Evolutionary conservation across 1,140 invertebrate genomes (phyloP), one percentile per base, ranked within the genome.

Genomic region (Ruditapes philippinarum): DNA sequence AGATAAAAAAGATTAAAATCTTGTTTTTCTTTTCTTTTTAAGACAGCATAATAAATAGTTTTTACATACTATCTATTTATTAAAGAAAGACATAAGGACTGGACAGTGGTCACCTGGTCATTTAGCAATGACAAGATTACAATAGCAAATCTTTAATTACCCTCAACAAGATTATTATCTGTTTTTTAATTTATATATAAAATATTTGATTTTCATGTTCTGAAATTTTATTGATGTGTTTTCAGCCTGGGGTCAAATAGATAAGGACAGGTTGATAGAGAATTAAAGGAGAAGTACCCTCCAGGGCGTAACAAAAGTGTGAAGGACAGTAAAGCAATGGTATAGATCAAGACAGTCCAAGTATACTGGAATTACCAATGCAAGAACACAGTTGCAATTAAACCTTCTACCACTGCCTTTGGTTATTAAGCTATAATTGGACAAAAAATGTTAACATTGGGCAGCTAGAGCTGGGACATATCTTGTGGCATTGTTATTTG

Each of bases 171-270:
- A 45, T 17, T 17, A 31, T 12, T 54, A 84, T 84, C 68, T 84
- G n/a, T 65, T 62, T 45, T 36, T 25, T 51, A 68, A 73, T 25
- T 70, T 68, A 33, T n/a, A 40, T 73, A 70, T 42, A 57, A 73
- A 84, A 65, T 70, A 84, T 84, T 84, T 84, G 60, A 84, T 65
- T 57, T 84, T 78, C 68, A 84, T 73, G 36, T 12, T 74, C 62
- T 45, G 57, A 74, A 84, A 36, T 86, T 78, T 86, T 78, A 86
- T 85, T 60, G 68, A 86, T 86, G 73, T 86, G 7, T 86, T 86
- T 86, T 62, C 84, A 86, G 84, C 84, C 84, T 49, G 31, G 45
- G 38, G 84, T 0, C 0, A 42, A 45, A 31, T 14, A 85, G 84
- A 86, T 86, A 78, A 78, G n/a, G 57, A 68, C 31, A 76, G 31